Percentiles rank a stretch among this genome's conserved stretches.
These are phyloP conservation scores for Steatocranus sp. DNA, from an alignment of 2,797 vertebrate species.

Conservation along the genomic window DNA sequence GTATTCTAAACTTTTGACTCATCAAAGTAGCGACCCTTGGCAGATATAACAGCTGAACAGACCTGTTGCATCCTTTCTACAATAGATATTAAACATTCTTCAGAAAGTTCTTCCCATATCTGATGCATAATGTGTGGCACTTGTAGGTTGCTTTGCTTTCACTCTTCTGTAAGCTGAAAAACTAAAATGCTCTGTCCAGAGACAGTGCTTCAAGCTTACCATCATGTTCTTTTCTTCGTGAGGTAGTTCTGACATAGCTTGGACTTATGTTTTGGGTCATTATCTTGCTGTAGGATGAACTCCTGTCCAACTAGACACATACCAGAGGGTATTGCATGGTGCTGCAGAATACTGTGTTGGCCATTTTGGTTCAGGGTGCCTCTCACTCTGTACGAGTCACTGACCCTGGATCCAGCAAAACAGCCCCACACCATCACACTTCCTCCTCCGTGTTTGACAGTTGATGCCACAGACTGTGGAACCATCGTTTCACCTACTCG, in stretches of 20 bases:
- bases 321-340: rapidly evolving
- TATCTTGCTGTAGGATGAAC: not conserved
- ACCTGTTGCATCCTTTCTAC: not conserved
- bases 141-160: not conserved
- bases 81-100: not conserved
- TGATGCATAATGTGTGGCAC: not conserved
- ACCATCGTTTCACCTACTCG: not conserved
- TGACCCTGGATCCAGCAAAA: not conserved
- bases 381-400: not conserved
- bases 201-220: not conserved
- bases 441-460: not conserved
- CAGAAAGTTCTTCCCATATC: not conserved
- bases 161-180: not conserved
- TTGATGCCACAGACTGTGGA: not conserved
- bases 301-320: not conserved
- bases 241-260: not conserved
- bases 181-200: not conserved
- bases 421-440: not conserved
- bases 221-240: not conserved
- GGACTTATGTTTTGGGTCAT: not conserved
- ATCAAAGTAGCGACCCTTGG: not conserved
- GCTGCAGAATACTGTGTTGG: not conserved
- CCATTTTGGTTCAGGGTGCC: not conserved
- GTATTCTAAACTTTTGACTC: not conserved
- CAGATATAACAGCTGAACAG: not conserved